Evolutionary conservation across 2,113 vertebrate species (phyloP), one percentile per base, ranked within the genome.

Genomic region (Aptenodytes forsteri): DNA sequence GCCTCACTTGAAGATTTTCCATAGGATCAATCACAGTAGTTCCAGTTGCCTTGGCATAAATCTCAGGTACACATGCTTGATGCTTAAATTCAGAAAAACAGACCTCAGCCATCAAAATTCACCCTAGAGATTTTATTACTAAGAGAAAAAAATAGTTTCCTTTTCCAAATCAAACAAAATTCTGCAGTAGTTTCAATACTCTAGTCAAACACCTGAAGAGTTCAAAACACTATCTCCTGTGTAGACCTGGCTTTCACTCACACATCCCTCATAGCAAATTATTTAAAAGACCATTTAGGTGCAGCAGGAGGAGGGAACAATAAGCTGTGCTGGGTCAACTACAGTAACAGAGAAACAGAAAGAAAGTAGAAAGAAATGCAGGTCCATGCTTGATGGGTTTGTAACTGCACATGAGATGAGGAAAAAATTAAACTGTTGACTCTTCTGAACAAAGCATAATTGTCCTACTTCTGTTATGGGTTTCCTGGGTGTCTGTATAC

Each of bases 151-250:
- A 13, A 25, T 2, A 40, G 56, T 49, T 76, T 69, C 58, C 81
- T 90, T 61, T 91, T 90, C 87, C 81, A 97, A 95, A 76, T 69
- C 52, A 95, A 95, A 93, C 66, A 89, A 64, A 79, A 76, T 80
- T 61, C 92, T 97, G 85, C 62, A 86, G 38, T 25, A 62, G 55
- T 86, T 96, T 83, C 85, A 95, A 26, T 49, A 46, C 6, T 21
- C 30, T 40, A 71, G 50, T 79, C 84, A 76, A 82, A 94, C 79
- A 87, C 78, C 78, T 76, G 73, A 75, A 71, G 86, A 77, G 42
- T 90, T 95, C 64, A 93, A 88, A 93, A 69, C 79, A 87, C 55
- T 55, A 18, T 78, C 85, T 96, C 75, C 83, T 88, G 46, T 50
- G 67, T 69, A 62, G 85, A 90, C 82, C 21, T n/a, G 42, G 67